These are phyloP conservation scores for Danaus melanippus DNA, from an alignment of 1,140 invertebrate species.

Conservation along the genomic window DNA sequence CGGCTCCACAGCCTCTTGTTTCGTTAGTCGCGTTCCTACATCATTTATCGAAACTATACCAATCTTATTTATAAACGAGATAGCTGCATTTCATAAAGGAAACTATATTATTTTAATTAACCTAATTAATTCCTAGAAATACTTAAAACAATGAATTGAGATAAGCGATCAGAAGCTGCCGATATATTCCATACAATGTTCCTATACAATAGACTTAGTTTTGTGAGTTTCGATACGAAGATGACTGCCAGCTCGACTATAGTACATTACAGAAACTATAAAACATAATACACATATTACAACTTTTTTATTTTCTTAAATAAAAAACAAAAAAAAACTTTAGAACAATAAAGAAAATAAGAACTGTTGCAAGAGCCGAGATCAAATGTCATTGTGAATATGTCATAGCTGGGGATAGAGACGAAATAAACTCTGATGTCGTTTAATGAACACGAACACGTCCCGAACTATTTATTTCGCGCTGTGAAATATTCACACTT, in stretches of 20 bases:
- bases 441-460: slow-evolving; percentile 25
- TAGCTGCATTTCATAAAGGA: slow-evolving; percentile 8
- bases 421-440: slow-evolving; percentile 24
- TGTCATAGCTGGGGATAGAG: slow-evolving; percentile 33
- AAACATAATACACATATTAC: slow-evolving; percentile 50
- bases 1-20: slow-evolving; percentile 53
- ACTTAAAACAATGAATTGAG: slow-evolving; percentile 1
- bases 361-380: slow-evolving; percentile 48
- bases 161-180: slow-evolving; percentile 1
- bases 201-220: slow-evolving; percentile 17
- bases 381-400: slow-evolving; percentile 56
- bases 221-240: slow-evolving; percentile 23
- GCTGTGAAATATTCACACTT: slow-evolving; percentile 55
- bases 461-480: slow-evolving; percentile 53
- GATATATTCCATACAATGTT: slow-evolving; percentile 2
- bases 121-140: slow-evolving; percentile 16
- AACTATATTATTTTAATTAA: slow-evolving; percentile 6
- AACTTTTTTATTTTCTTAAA: slow-evolving; percentile 18
- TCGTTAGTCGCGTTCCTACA: slow-evolving; percentile 39
- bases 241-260: slow-evolving; percentile 15
- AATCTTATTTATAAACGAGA: slow-evolving; percentile 21
- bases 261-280: slow-evolving; percentile 35
- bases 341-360: slow-evolving; percentile 37
- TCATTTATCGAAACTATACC: slow-evolving; percentile 20
- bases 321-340: slow-evolving; percentile 41